Conservation (phyloP, 2,888 invertebrate species). For the Pterobdella sp. region DNA sequence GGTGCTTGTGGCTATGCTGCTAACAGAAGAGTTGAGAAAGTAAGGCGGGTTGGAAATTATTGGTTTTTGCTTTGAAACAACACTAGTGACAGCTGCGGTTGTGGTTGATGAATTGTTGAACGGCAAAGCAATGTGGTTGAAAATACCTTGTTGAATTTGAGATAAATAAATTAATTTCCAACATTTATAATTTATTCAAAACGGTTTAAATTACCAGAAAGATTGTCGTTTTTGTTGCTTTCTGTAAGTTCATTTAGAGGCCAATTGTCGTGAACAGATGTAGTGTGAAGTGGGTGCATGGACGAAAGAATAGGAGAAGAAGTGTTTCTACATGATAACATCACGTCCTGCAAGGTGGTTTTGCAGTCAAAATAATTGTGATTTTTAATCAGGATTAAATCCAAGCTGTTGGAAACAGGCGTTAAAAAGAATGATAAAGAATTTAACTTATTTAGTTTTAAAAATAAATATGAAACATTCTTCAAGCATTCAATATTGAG, state of each 20-base stretch:
- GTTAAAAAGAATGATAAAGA: too few species aligned
- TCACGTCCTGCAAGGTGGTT: conserved; percentile 17
- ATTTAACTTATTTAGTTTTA: too few species aligned
- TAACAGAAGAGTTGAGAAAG: conserved; percentile 20
- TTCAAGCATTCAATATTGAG: too few species aligned
- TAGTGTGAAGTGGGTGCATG: conserved; percentile 22
- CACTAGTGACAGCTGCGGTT: neutral
- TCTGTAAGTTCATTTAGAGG: conserved; percentile 18
- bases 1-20: conserved; percentile 2
- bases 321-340: conserved; percentile 27
- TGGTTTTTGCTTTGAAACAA: conserved; percentile 13
- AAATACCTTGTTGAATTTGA: conserved; percentile 24
- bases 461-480: too few species aligned
- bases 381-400: too few species aligned
- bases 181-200: too few species aligned
- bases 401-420: too few species aligned
- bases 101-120: conserved; percentile 12
- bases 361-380: too few species aligned
- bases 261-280: conserved; percentile 20
- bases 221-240: conserved; percentile 20
- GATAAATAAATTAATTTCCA: too few species aligned
- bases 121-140: conserved; percentile 26
- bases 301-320: conserved; percentile 19
- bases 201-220: neutral
- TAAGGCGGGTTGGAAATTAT: conserved; percentile 19